Percentiles rank a stretch among this genome's conserved stretches.
Conservation (phyloP, 2,113 vertebrate genomes). For the Plotosus lineatus region DNA sequence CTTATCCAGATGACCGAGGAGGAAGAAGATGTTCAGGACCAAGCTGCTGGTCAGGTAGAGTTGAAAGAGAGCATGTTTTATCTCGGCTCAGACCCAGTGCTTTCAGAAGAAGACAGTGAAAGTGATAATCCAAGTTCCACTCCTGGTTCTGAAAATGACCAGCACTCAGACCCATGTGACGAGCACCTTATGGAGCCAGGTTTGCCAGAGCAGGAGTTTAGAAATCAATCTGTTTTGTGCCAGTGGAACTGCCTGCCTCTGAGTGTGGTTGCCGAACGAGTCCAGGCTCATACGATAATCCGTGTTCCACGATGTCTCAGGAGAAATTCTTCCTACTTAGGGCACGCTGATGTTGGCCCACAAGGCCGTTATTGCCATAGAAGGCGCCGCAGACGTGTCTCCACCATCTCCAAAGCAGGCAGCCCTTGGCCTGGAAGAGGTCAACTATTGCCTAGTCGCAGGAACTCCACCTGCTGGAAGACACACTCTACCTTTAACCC, state of each 20-base stretch:
- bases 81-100: conserved; percentile 58
- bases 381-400: conserved; percentile 62
- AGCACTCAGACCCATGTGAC: conserved; percentile 42
- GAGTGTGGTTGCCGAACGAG: conserved; percentile 12
- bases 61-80: conserved; percentile 50
- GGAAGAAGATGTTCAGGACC: conserved; percentile 27
- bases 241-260: conserved; percentile 26
- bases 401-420: conserved; percentile 65
- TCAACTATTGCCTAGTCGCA: conserved; percentile 38
- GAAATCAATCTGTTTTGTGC: conserved; percentile 38
- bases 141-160: conserved; percentile 61
- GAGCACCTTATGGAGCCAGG: conserved; percentile 48
- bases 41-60: conserved; percentile 58
- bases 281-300: conserved; percentile 58
- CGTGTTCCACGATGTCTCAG: conserved; percentile 75
- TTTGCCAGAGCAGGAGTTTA: conserved; percentile 47
- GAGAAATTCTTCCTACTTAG: conserved; percentile 73
- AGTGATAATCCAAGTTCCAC: conserved; percentile 23
- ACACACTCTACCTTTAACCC: conserved; percentile 51
- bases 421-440: conserved; percentile 65
- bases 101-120: conserved; percentile 59
- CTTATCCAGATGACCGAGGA: conserved; percentile 67
- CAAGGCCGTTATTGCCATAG: conserved; percentile 66
- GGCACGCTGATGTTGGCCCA: conserved; percentile 57
- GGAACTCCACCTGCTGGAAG: conserved; percentile 60